These are phyloP conservation scores for Parelbella ahira DNA, from an alignment of 2,888 invertebrate species.

Conservation along the genomic window DNA sequence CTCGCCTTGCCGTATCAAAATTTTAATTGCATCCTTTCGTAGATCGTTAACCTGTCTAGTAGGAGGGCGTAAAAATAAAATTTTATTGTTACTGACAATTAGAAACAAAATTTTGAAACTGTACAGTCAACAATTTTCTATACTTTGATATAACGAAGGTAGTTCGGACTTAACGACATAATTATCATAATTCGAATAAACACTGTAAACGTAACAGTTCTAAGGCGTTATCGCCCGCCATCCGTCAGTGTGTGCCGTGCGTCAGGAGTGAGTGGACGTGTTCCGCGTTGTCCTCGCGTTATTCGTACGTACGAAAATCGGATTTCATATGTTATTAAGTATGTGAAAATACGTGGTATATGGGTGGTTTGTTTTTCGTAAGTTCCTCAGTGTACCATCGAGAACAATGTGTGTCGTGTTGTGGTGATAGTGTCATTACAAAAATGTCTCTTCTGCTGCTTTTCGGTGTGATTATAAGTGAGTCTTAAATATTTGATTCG, in stretches of 20 bases:
- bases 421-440: constrained; percentile 10
- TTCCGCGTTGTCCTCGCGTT: background rate
- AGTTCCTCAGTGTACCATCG: constrained; percentile 7
- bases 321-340: constrained; percentile 5
- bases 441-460: constrained; percentile 17
- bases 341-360: constrained; percentile 18
- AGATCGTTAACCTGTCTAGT: too few species aligned
- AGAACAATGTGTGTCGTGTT: constrained; percentile 22
- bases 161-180: too few species aligned
- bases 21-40: too few species aligned
- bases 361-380: constrained; percentile 3
- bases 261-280: constrained; percentile 6
- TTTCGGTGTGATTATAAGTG: constrained; percentile 19
- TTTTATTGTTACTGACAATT: too few species aligned
- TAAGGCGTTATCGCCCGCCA: constrained; percentile 12
- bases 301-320: constrained; percentile 7
- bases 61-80: too few species aligned
- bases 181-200: constrained; percentile 21
- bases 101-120: constrained; percentile 10
- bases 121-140: constrained; percentile 13
- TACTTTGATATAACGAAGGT: constrained; percentile 17
- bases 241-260: constrained; percentile 12
- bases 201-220: constrained; percentile 11
- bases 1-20: too few species aligned
- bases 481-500: background rate